These are phyloP conservation scores for Erythrolamprus reginae DNA, from an alignment of 2,113 vertebrate genomes.

Conservation along the genomic window DNA sequence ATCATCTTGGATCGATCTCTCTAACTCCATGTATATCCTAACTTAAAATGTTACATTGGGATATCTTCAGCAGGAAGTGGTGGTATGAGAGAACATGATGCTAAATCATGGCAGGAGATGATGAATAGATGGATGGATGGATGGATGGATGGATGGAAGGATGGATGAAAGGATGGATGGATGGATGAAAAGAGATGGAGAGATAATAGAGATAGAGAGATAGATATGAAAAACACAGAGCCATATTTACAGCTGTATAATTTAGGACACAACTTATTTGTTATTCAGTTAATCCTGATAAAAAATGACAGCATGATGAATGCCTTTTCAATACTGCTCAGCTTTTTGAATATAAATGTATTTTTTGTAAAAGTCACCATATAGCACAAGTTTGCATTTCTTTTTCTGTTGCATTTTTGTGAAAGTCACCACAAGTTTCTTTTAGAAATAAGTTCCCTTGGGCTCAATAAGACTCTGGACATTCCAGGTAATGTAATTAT, in stretches of 20 bases:
- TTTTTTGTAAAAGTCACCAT: background rate
- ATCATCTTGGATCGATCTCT: background rate
- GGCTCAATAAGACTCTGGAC: background rate
- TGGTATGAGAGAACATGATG: background rate
- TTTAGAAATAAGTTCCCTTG: background rate
- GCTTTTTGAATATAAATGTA: background rate
- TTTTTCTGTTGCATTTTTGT: background rate
- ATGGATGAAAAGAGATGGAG: background rate
- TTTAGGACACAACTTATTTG: background rate
- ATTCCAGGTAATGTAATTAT: background rate
- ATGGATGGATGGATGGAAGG: background rate
- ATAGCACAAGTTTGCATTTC: background rate
- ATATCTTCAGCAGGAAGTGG: background rate
- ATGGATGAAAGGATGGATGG: too few species aligned
- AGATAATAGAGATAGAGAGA: background rate
- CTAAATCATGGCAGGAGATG: background rate
- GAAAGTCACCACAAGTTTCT: background rate
- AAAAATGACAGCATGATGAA: background rate
- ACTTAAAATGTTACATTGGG: background rate
- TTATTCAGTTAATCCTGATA: background rate
- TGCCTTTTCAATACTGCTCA: background rate
- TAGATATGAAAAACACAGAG: background rate
- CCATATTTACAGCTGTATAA: conserved; percentile 4
- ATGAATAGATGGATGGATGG: background rate
- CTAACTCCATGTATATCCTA: background rate